Conservation (phyloP, 1,140 invertebrate genomes). For the Myzus persicae region DNA sequence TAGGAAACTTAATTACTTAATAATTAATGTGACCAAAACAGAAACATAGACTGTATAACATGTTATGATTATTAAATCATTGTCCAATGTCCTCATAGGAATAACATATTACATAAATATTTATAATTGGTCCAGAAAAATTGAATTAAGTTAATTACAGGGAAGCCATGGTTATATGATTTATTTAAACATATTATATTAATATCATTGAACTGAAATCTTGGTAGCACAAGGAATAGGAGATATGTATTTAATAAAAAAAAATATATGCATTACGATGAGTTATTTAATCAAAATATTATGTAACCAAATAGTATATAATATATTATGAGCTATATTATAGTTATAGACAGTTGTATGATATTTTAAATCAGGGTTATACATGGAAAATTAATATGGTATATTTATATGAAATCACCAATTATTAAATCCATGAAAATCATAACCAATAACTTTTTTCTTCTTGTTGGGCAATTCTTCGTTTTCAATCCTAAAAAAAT, state of each 20-base stretch:
- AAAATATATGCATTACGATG: neutral
- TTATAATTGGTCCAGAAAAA: too few relatives aligned
- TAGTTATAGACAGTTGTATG: neutral
- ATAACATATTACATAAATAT: too few relatives aligned
- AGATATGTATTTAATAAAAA: too few relatives aligned
- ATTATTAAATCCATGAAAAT: conserved; percentile 55
- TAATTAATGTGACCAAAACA: too few relatives aligned
- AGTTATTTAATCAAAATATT: neutral
- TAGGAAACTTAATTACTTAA: too few relatives aligned
- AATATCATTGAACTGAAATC: too few relatives aligned
- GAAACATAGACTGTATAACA: too few relatives aligned
- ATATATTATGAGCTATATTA: neutral
- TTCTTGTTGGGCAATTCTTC: conserved; percentile 37
- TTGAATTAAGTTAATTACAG: too few relatives aligned
- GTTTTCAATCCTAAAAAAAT: conserved; percentile 32
- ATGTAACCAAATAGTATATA: neutral
- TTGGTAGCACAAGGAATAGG: neutral
- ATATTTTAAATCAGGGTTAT: neutral
- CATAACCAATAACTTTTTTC: conserved; percentile 52
- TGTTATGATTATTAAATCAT: too few relatives aligned
- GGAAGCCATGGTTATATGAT: too few relatives aligned
- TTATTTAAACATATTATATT: neutral
- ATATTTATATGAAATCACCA: conserved; percentile 4
- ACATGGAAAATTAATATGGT: neutral
- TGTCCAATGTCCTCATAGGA: neutral